Evolutionary conservation across 2,888 invertebrate genomes (phyloP).

Genomic region (Diloba caeruleocephala): DNA sequence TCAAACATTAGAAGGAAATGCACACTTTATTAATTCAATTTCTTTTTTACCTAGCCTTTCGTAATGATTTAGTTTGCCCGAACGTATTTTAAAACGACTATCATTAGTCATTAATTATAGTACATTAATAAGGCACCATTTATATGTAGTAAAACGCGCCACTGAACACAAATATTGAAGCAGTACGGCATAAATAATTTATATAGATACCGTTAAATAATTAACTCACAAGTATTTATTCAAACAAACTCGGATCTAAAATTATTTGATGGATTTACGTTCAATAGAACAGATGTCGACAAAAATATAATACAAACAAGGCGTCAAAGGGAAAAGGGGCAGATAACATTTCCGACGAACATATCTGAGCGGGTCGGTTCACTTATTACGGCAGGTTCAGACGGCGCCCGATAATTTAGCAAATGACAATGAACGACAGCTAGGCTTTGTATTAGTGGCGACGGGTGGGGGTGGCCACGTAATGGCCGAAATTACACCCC

Average conservation of each 20-base stretch:
- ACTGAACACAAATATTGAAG: too few species aligned
- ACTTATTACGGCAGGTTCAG: constrained; percentile 45
- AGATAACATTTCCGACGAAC: constrained; percentile 41
- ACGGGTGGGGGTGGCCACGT: constrained; percentile 41
- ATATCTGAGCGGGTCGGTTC: constrained; percentile 26
- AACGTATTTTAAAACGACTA: constrained; percentile 17
- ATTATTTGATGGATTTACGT: constrained; percentile 1
- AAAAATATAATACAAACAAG: constrained; percentile 16
- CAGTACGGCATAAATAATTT: too few species aligned
- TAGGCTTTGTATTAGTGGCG: constrained; percentile 57
- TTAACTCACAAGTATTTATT: constrained; percentile 10
- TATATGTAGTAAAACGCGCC: too few species aligned
- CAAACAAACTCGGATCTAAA: constrained; percentile 7
- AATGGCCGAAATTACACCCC: constrained; percentile 56
- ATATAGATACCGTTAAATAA: too few species aligned
- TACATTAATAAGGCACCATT: too few species aligned
- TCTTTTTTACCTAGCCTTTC: constrained; percentile 10
- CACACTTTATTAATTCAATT: constrained; percentile 30
- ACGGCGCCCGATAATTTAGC: constrained; percentile 56
- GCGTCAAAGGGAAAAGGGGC: constrained; percentile 21
- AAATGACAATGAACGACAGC: constrained; percentile 60
- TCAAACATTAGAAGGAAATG: constrained; percentile 31
- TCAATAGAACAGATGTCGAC: constrained; percentile 9
- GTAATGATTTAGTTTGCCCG: constrained; percentile 7
- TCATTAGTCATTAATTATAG: too few species aligned